Conservation (phyloP, 2,113 vertebrate genomes). For the Struthio camelus region DNA sequence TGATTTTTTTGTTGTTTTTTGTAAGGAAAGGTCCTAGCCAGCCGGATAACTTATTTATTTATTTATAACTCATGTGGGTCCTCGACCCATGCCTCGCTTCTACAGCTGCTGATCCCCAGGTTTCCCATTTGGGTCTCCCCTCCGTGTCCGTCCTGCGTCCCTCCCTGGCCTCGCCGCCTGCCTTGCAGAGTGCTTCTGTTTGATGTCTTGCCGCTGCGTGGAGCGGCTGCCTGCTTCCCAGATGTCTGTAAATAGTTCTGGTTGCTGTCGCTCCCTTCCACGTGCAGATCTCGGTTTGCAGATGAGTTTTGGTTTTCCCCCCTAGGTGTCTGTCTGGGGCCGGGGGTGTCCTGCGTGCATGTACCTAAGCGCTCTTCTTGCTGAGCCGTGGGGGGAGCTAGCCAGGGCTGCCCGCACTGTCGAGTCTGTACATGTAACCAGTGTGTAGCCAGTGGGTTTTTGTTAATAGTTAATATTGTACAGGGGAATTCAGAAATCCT, state of each 20-base stretch:
- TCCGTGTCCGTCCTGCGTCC: constrained; percentile 18
- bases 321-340: background rate
- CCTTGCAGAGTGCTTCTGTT: background rate
- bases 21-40: constrained; percentile 59
- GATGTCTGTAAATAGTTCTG: constrained; percentile 17
- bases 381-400: background rate
- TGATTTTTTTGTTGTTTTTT: background rate
- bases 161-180: background rate
- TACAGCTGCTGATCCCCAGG: constrained; percentile 67
- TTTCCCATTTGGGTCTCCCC: background rate
- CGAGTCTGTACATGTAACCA: constrained; percentile 67
- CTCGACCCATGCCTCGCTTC: constrained; percentile 79
- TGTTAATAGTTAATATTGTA: constrained; percentile 80
- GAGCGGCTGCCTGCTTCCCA: constrained; percentile 40
- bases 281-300: constrained; percentile 7
- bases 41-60: constrained; percentile 88
- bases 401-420: constrained; percentile 52
- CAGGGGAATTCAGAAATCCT: constrained; percentile 81
- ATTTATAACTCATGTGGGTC: constrained; percentile 88
- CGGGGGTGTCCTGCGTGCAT: constrained; percentile 7
- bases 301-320: constrained; percentile 20
- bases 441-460: constrained; percentile 67
- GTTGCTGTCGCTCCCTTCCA: constrained; percentile 16
- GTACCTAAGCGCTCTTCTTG: constrained; percentile 41
- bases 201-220: background rate